These are phyloP conservation scores for Gambusia holbrooki DNA, from an alignment of 2,113 vertebrate species.

Conservation along the genomic window DNA sequence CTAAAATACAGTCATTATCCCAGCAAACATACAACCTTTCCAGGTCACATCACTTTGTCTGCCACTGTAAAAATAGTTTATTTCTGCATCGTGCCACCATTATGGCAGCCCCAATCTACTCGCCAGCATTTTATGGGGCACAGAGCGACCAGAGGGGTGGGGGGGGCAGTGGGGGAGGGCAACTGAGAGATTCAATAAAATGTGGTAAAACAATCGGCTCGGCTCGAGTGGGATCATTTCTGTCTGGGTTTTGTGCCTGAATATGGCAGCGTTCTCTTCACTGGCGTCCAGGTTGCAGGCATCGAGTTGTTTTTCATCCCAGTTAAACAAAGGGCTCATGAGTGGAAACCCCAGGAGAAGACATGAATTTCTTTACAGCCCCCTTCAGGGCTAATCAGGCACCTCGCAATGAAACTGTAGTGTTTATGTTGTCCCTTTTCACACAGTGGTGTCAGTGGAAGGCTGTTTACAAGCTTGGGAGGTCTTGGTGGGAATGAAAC, in stretches of 20 bases:
- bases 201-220: conserved; percentile 65
- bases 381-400: conserved; percentile 74
- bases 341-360: conserved; percentile 42
- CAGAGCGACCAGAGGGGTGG: conserved; percentile 79
- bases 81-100: conserved; percentile 92
- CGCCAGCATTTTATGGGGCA: conserved; percentile 94
- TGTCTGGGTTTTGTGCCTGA: conserved; percentile 38
- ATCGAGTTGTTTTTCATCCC: conserved; percentile 51
- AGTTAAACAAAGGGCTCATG: conserved; percentile 61
- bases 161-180: conserved; percentile 64
- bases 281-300: conserved; percentile 13
- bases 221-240: conserved; percentile 34
- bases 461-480: conserved; percentile 54
- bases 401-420: conserved; percentile 64
- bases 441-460: conserved; percentile 65
- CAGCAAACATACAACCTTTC: conserved; percentile 93
- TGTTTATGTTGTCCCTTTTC: conserved; percentile 62
- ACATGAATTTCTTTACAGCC: conserved; percentile 60
- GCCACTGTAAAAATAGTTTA: conserved; percentile 95
- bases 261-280: conserved; percentile 48
- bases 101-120: conserved; percentile 92
- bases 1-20: conserved; percentile 86
- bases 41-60: conserved; percentile 96
- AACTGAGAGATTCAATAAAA: conserved; percentile 93
- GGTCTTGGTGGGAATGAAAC: conserved; percentile 55